Conservation (phyloP, 2,888 invertebrate genomes). For the Invenusta paracnida region DNA sequence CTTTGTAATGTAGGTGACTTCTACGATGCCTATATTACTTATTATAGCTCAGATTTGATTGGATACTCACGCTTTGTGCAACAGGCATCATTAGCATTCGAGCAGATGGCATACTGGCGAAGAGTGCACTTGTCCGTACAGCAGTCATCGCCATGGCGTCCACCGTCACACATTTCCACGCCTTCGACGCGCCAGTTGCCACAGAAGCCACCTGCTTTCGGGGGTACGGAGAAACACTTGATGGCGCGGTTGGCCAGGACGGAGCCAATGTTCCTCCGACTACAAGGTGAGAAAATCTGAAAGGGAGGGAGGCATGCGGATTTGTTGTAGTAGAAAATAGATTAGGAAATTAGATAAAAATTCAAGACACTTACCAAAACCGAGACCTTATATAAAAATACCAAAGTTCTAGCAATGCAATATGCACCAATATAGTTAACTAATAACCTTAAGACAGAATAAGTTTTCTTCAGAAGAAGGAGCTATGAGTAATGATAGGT, state of each 20-base stretch:
- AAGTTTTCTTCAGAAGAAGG: no score
- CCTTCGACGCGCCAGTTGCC: conserved; percentile 90
- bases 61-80: conserved; percentile 61
- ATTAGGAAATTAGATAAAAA: neutral
- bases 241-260: conserved; percentile 83
- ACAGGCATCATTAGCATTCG: conserved; percentile 39
- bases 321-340: neutral
- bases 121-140: conserved; percentile 34
- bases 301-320: conserved; percentile 44
- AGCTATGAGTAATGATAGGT: no score
- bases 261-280: conserved; percentile 81
- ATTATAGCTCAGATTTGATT: no score
- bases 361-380: neutral
- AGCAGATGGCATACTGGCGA: conserved; percentile 64
- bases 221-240: conserved; percentile 54
- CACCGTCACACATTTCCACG: conserved; percentile 90
- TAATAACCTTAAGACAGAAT: no score
- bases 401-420: no score
- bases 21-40: no score
- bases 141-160: neutral
- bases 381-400: no score
- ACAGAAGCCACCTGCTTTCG: conserved; percentile 74
- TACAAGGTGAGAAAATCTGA: conserved; percentile 93
- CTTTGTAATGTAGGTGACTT: neutral
- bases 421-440: no score